phyloP scores from a whole-genome alignment of 2,113 vertebrate species.

The Sitta europaea region DNA sequence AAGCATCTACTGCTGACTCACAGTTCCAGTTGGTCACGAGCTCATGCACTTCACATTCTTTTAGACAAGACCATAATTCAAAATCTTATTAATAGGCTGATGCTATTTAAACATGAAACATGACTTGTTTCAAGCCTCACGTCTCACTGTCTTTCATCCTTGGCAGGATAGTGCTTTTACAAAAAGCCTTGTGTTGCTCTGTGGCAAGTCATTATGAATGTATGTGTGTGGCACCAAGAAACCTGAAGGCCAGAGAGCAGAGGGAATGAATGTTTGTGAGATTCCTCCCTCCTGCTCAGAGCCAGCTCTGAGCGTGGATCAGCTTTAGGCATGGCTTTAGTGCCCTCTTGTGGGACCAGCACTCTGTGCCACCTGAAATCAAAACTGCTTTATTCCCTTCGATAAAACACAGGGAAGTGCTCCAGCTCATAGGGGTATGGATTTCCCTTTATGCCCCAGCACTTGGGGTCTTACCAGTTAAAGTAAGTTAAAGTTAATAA shows the following conservation, averaged over 20 bases:
- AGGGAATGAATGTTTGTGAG: neutral
- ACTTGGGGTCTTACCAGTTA: neutral
- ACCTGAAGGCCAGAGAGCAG: neutral
- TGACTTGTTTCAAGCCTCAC: neutral
- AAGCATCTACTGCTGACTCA: neutral
- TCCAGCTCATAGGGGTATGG: neutral
- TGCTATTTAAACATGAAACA: neutral
- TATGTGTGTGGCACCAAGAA: neutral
- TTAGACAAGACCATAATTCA: neutral
- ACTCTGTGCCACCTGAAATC: neutral
- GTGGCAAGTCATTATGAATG: neutral
- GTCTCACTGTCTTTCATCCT: neutral
- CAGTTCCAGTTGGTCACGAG: neutral
- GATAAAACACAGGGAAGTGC: neutral
- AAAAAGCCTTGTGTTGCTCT: neutral
- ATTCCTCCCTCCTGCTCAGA: neutral
- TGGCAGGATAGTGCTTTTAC: neutral
- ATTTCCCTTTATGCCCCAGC: neutral
- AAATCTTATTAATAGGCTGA: neutral
- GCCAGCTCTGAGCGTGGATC: neutral
- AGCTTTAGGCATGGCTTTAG: neutral
- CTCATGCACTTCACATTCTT: neutral
- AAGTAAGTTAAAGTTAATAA: neutral
- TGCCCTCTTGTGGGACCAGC: slow-evolving; percentile 56
- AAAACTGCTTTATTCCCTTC: neutral